Evolutionary conservation across 2,888 invertebrate species (phyloP), one percentile per base, ranked within the genome.

Genomic region (Crepidodera aurea): DNA sequence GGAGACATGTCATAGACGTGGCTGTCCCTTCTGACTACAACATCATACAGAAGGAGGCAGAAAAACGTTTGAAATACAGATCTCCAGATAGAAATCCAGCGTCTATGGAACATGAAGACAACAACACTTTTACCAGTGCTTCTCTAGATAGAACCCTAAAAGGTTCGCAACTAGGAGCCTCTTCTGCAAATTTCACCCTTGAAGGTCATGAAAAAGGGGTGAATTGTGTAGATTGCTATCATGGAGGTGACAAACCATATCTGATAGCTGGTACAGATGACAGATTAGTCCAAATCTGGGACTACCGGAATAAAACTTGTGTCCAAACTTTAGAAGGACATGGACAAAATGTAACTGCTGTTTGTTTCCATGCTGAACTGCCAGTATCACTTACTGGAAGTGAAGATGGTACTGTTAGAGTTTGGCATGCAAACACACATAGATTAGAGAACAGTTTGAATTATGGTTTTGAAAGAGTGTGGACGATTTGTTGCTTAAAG

Each of bases 391-490:
- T 74, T 18, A 98, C 97, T 0, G 99, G 98, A 1, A 97, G 97
- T 1, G 99, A 99, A 82, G 99, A 99, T 82, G 96, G 97, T 32
- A 97, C 97, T 1, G 94, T 99, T 3, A 86, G 97, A 65, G 91
- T 99, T 66, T 99, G 99, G 99, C 98, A 99, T 81, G 94, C 98
- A 0, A 98, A 97, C 73, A 99, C 99, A 0, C 98, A 99, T 83
- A 87, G 98, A 42, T 84, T 98, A 48, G 98, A 99, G 82, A 95
- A 94, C 15, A 96, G 97, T 0, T 84, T 99, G 13, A 99, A 98
- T 81, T 99, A 99, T 81, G 98, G 98, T 0, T 90, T 99, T 75
- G 99, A 99, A 79, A 84, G 99, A 61, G 97, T 98, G 0, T 99
- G 99, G 99, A 93, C 98, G 0, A 96, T 99, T 75, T 88, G 93